Evolutionary conservation across 2,888 invertebrate genomes (phyloP).

Genomic region (Stenodema calcarata): DNA sequence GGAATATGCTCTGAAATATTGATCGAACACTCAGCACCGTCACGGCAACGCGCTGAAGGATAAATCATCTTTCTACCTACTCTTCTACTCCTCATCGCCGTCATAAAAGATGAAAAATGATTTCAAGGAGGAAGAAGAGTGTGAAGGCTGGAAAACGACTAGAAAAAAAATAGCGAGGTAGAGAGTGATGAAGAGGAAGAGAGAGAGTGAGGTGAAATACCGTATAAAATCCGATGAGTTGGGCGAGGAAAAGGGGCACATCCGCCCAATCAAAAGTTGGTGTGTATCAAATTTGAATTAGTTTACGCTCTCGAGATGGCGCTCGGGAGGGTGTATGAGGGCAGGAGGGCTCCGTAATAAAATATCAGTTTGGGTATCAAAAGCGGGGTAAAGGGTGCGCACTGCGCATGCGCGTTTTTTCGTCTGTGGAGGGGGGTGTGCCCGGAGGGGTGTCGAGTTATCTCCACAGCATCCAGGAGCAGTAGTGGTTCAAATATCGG

Average conservation of each 20-base stretch:
- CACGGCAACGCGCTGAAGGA: no score
- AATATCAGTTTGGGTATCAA: conserved; percentile 39
- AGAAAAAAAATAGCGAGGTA: neutral
- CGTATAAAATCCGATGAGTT: neutral
- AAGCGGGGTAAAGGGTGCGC: neutral
- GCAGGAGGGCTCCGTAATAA: neutral
- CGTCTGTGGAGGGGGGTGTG: neutral
- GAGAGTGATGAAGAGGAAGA: neutral
- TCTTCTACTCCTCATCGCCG: no score
- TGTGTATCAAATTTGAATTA: neutral
- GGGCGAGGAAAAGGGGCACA: neutral
- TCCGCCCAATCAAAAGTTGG: neutral
- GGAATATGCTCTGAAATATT: no score
- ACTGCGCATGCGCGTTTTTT: neutral
- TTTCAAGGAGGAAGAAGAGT: neutral
- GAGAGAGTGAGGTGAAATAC: neutral
- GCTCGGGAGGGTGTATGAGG: neutral
- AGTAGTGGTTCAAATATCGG: conserved; percentile 26
- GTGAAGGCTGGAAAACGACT: neutral
- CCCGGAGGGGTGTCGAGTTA: neutral
- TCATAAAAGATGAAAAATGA: no score
- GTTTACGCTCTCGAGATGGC: neutral
- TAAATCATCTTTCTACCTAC: no score
- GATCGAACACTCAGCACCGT: no score
- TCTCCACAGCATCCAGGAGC: conserved; percentile 42